Base-by-base conservation (phyloP, 2,888 invertebrate genomes). In the Hemistola chrysoprasaria region DNA sequence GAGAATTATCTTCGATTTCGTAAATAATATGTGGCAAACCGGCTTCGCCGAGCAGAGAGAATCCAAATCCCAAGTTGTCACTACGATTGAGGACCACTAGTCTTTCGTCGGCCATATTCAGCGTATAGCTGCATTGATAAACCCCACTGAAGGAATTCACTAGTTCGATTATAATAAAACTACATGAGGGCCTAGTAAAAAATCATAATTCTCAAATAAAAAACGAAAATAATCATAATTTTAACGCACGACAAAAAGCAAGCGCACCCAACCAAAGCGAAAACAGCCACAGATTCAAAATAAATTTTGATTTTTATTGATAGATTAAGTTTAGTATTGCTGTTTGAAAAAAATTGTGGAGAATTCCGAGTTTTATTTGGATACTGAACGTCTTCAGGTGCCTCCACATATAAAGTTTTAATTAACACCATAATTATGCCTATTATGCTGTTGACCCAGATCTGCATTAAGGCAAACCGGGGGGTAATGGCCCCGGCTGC, bases 11-110 rank as follows among this genome's bases (percentile, higher is more conserved):
- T 77, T 96, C 92, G 78, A 97, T 96, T 90, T 96, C 94, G 90
- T 96, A 97, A 84, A 97, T 96, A 81, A 97, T 95, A 79, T 96
- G 97, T 77, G 97, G 97, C 86, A 96, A 93, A 82, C 96, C 96
- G 76, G 95, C 95, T 87, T 95, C 95, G 61, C 96, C 96, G 75
- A 97, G 92, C 71, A 97, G 90, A 68, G 96, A 96, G 91, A 97
- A 97, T 71, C 97, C 97, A 80, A 96, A 95, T 78, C 97, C 96
- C 84, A 93, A 92, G 90, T 93, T 93, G 90, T 95, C 95, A 92
- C 93, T 94, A 80, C 95, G 93, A 90, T 93, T 94, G 88, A 96
- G 91, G 88, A 95, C 94, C 90, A 96, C 95, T 90, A 94, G 92
- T 90, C 95, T 92, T 92, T 95, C 95, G 92, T 95, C 95, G 92